phyloP scores from a whole-genome alignment of 2,797 vertebrate species.

The Hydrolagus colliei region DNA sequence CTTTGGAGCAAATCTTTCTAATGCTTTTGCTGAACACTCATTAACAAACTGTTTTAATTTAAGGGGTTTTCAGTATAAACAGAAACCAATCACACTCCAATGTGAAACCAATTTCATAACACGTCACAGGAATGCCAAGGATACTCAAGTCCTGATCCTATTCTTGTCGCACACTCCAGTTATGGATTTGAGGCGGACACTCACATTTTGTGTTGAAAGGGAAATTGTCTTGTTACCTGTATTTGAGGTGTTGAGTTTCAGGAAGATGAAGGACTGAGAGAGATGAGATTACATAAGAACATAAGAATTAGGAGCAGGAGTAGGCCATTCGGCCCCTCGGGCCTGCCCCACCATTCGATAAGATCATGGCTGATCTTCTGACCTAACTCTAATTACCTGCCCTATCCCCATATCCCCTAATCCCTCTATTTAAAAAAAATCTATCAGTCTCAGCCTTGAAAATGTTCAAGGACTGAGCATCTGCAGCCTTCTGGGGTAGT shows the following conservation, averaged over 20 bases:
- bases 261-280: not conserved
- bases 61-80: slow-evolving; percentile 5
- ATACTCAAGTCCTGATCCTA: not conserved
- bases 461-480: no score
- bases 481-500: no score
- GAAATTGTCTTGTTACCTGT: not conserved
- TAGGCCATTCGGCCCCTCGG: no score
- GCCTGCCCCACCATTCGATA: no score
- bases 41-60: slow-evolving; percentile 8
- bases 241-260: not conserved
- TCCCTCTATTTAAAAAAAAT: no score
- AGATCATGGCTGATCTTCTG: no score
- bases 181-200: not conserved
- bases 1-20: not conserved
- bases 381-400: no score
- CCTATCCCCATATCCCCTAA: no score
- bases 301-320: no score
- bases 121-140: not conserved
- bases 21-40: not conserved
- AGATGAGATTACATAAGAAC: no score
- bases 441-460: no score
- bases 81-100: not conserved
- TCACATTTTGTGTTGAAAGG: not conserved
- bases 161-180: not conserved
- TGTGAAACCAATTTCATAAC: not conserved